A percentile compares a stretch with the other conserved stretches of the same genome.
These are phyloP conservation scores for Eristalis intricaria DNA, from an alignment of 2,888 invertebrate genomes.

Conservation along the genomic window DNA sequence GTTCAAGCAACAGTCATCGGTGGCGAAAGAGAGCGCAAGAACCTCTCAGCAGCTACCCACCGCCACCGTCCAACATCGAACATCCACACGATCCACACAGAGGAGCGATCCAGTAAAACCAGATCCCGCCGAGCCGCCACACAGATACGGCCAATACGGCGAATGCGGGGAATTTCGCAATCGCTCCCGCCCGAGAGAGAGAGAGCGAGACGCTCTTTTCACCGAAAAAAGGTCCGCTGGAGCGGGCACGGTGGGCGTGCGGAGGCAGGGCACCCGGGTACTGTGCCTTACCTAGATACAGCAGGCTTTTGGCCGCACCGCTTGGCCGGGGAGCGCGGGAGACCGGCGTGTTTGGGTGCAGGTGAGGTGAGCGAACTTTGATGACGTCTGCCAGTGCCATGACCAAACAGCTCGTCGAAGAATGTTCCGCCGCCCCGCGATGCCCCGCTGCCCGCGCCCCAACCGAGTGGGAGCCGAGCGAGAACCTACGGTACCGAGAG, in stretches of 20 bases:
- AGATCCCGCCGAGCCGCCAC: conserved; percentile 35
- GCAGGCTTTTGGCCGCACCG: background rate
- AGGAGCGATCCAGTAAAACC: conserved; percentile 51
- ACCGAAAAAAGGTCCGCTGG: background rate
- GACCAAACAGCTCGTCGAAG: conserved; percentile 38
- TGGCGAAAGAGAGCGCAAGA: conserved; percentile 38
- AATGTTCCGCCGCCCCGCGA: conserved; percentile 22
- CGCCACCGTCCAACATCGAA: conserved; percentile 10
- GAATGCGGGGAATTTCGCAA: conserved; percentile 47
- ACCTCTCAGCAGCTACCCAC: conserved; percentile 14
- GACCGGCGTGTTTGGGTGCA: conserved; percentile 35
- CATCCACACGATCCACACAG: conserved; percentile 3
- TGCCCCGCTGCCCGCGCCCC: background rate
- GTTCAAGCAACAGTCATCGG: conserved; percentile 55
- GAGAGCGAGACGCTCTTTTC: background rate
- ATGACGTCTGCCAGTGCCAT: conserved; percentile 57
- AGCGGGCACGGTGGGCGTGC: background rate
- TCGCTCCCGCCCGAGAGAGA: conserved; percentile 16
- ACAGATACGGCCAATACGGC: conserved; percentile 24
- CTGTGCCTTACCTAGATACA: conserved; percentile 4
- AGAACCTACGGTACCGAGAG: conserved; percentile 60
- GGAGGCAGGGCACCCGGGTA: background rate
- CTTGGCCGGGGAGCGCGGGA: background rate
- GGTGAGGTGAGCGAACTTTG: conserved; percentile 70
- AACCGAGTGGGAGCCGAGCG: conserved; percentile 3